A percentile compares a stretch with the other conserved stretches of the same genome.
phyloP scores from a whole-genome alignment of 2,113 vertebrate species.

The Ageneiosus marmoratus region DNA sequence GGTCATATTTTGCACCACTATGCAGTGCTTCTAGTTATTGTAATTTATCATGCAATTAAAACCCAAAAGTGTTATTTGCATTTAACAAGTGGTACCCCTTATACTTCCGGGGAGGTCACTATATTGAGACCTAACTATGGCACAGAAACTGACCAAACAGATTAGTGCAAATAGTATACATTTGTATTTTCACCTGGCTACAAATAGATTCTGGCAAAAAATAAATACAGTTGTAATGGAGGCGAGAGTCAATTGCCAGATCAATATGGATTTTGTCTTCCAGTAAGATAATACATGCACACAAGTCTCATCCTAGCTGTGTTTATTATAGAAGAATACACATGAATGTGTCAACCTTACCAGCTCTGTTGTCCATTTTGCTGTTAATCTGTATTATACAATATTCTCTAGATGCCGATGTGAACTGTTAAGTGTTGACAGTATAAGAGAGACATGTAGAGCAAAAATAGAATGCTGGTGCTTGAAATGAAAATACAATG shows the following conservation, averaged over 20 bases:
- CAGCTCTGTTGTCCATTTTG: not conserved
- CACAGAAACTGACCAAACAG: not conserved
- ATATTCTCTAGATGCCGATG: not conserved
- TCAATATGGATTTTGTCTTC: constrained; percentile 41
- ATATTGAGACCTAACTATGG: not conserved
- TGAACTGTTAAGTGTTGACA: not conserved
- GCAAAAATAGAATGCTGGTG: constrained; percentile 1
- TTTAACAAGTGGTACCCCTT: not conserved
- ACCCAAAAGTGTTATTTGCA: not conserved
- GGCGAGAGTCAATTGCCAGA: not conserved
- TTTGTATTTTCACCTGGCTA: not conserved
- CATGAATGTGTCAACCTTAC: not conserved
- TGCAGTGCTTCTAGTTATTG: too few species aligned
- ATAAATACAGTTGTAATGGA: not conserved
- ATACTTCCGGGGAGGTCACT: not conserved
- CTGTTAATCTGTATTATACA: constrained; percentile 6
- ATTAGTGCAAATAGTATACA: not conserved
- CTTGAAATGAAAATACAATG: constrained; percentile 9
- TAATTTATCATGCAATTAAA: not conserved
- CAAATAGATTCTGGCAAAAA: not conserved
- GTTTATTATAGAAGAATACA: not conserved
- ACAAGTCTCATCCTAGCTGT: not conserved
- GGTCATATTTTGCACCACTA: too few species aligned
- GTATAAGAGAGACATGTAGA: not conserved
- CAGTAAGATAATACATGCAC: constrained; percentile 16